Conservation (phyloP, 2,888 invertebrate species). For the Oligia fasciuncula region DNA sequence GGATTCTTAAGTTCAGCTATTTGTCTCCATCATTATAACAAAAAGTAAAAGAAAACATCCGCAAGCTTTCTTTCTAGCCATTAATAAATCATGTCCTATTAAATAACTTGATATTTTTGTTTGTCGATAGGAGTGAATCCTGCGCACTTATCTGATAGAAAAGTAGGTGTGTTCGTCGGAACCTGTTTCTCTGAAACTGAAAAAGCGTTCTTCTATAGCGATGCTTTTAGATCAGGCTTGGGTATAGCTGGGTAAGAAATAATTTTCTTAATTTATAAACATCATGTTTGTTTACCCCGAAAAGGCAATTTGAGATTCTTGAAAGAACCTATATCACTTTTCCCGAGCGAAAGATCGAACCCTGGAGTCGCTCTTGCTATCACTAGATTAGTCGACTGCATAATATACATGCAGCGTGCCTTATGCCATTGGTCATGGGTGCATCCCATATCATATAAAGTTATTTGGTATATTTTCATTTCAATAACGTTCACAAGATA, state of each 20-base stretch:
- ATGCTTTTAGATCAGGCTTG: slow-evolving; percentile 69
- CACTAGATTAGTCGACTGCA: background rate
- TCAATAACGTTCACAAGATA: too few relatives aligned
- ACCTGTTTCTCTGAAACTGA: slow-evolving; percentile 91
- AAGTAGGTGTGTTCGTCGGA: slow-evolving; percentile 85
- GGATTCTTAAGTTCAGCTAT: too few relatives aligned
- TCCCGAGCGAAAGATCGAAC: too few relatives aligned
- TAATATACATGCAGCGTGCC: background rate
- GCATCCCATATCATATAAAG: too few relatives aligned
- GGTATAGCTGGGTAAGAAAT: slow-evolving; percentile 78
- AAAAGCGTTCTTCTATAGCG: slow-evolving; percentile 84
- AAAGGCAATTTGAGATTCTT: background rate
- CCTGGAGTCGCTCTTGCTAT: background rate
- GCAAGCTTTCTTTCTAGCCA: too few relatives aligned
- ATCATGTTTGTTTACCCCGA: background rate
- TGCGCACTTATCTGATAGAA: slow-evolving; percentile 86
- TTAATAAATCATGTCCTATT: background rate
- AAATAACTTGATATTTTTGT: slow-evolving; percentile 3
- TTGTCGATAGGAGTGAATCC: slow-evolving; percentile 90
- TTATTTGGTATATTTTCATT: too few relatives aligned
- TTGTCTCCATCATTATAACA: too few relatives aligned
- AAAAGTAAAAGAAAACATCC: too few relatives aligned
- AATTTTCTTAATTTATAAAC: background rate
- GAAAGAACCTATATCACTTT: background rate
- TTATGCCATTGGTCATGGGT: too few relatives aligned